Percentiles rank a stretch among this genome's conserved stretches.
phyloP scores from a whole-genome alignment of 2,113 vertebrate species.

The Dendrocopos noguchii region DNA sequence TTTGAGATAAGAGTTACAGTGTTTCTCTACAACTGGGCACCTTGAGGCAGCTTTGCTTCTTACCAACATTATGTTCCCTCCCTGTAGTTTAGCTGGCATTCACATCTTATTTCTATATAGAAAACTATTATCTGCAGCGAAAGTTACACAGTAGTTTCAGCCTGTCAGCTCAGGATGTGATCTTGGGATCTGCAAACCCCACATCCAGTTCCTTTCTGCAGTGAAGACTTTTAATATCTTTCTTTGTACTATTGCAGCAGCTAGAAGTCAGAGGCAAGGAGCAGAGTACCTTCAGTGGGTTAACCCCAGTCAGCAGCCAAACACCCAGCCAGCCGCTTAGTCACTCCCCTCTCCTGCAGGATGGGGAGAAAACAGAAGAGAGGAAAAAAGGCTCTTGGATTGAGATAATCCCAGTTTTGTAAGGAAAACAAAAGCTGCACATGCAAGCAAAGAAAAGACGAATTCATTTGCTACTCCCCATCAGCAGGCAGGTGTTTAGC shows the following conservation, averaged over 20 bases:
- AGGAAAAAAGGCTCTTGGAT: not conserved
- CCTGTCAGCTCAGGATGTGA: not conserved
- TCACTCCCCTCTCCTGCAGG: not conserved
- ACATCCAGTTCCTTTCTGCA: not conserved
- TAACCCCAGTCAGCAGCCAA: not conserved
- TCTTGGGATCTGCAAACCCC: not conserved
- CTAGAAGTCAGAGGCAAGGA: not conserved
- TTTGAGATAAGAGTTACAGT: not conserved
- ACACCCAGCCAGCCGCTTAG: not conserved
- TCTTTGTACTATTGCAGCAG: not conserved
- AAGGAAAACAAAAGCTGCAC: not conserved
- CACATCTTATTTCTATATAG: not conserved
- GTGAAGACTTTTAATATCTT: not conserved
- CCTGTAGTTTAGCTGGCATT: not conserved
- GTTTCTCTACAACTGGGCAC: not conserved
- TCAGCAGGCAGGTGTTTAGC: not conserved
- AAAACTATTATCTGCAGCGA: not conserved
- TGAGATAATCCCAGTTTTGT: not conserved
- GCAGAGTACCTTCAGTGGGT: not conserved
- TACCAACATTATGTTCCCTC: not conserved
- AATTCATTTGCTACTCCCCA: not conserved
- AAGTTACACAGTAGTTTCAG: not conserved
- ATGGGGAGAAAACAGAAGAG: not conserved
- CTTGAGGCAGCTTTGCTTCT: conserved; percentile 5
- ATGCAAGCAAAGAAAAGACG: not conserved